Evolutionary conservation across 1,140 invertebrate genomes (phyloP).

Genomic region (Cyphomyrmex costatus): DNA sequence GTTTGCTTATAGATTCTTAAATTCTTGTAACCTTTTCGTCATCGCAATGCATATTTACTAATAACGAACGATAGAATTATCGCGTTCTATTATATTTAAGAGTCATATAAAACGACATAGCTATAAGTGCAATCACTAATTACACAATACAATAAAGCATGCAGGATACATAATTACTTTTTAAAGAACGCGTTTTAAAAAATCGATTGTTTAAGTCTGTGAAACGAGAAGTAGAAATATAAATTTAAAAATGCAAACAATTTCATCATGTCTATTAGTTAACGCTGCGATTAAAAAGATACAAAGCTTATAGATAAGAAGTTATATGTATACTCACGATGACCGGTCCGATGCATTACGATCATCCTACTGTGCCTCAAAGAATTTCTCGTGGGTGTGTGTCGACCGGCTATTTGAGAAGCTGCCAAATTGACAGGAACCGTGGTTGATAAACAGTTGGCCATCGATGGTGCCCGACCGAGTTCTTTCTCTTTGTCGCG

Average conservation of each 20-base stretch:
- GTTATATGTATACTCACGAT: conserved; percentile 84
- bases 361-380: conserved; percentile 91
- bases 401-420: conserved; percentile 88
- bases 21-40: not conserved
- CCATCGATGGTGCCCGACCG: conserved; percentile 86
- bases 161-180: not conserved
- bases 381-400: conserved; percentile 91
- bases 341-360: conserved; percentile 88
- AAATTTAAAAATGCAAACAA: not conserved
- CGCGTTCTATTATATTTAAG: conserved; percentile 22
- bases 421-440: conserved; percentile 90
- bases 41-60: not conserved
- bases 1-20: not conserved
- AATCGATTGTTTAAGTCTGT: not conserved
- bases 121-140: not conserved
- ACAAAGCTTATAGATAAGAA: conserved; percentile 14
- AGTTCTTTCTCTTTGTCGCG: conserved; percentile 82
- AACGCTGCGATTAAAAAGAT: not conserved
- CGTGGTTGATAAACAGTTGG: conserved; percentile 89
- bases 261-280: not conserved
- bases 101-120: not conserved
- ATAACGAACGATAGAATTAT: not conserved
- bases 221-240: not conserved
- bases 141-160: too few species aligned
- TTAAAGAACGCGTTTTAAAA: not conserved